Evolutionary conservation across 2,888 invertebrate species (phyloP).

Genomic region (Apantesis nais): DNA sequence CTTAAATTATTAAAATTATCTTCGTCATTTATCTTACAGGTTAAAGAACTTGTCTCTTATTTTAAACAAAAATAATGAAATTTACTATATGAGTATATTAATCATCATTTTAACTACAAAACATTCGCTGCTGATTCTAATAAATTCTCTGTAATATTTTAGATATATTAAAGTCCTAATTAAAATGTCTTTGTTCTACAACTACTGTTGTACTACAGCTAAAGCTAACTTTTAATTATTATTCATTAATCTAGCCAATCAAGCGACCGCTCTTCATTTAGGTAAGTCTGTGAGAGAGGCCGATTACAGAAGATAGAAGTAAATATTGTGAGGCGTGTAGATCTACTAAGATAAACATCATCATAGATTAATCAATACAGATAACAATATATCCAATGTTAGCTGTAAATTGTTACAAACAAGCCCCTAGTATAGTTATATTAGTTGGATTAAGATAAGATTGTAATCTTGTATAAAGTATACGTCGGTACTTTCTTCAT

Average conservation of each 20-base stretch:
- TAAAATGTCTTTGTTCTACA: no score
- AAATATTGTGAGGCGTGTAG: conserved; percentile 1
- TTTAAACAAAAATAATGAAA: no score
- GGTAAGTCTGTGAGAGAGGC: neutral
- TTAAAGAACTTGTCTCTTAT: no score
- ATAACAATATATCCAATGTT: conserved; percentile 9
- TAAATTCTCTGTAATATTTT: no score
- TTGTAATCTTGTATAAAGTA: conserved; percentile 9
- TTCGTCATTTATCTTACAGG: no score
- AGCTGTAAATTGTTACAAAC: conserved; percentile 18
- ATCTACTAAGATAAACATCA: conserved; percentile 14
- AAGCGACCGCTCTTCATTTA: neutral
- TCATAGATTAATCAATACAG: conserved; percentile 15
- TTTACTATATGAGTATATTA: neutral
- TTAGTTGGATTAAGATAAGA: conserved; percentile 13
- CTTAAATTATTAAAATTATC: no score
- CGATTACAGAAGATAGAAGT: neutral
- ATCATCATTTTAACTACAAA: neutral
- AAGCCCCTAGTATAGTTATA: conserved; percentile 11
- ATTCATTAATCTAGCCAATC: conserved; percentile 1
- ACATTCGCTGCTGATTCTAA: no score
- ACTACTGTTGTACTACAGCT: no score
- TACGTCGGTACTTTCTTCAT: neutral
- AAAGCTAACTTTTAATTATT: no score
- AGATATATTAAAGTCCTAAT: no score